Percentiles rank a stretch among this genome's conserved stretches.
These are phyloP conservation scores for Ditula angustiorana DNA, from an alignment of 2,888 invertebrate species.

Conservation along the genomic window DNA sequence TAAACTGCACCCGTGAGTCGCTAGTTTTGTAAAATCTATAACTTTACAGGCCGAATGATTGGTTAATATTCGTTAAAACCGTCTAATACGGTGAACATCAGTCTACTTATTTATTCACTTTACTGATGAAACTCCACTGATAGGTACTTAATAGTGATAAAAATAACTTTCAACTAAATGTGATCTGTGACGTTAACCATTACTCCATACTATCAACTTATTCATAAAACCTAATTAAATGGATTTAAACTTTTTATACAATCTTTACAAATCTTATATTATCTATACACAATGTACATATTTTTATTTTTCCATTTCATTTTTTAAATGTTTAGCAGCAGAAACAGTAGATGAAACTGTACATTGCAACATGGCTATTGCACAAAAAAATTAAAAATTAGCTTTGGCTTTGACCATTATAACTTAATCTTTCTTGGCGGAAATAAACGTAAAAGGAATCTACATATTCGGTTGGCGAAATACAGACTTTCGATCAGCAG, in stretches of 20 bases:
- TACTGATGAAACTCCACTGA: slow-evolving; percentile 1
- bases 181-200: slow-evolving; percentile 63
- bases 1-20: no score
- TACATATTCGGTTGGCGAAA: no score
- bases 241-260: slow-evolving; percentile 68
- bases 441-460: slow-evolving; percentile 47
- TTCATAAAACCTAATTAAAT: slow-evolving; percentile 57
- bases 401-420: slow-evolving; percentile 83
- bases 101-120: slow-evolving; percentile 3
- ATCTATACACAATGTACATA: slow-evolving; percentile 82
- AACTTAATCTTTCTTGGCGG: slow-evolving; percentile 65
- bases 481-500: no score
- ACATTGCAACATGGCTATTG: slow-evolving; percentile 83
- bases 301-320: slow-evolving; percentile 65
- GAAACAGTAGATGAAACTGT: slow-evolving; percentile 74
- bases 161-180: slow-evolving; percentile 31
- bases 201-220: slow-evolving; percentile 57
- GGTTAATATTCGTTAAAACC: slow-evolving; percentile 1
- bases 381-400: slow-evolving; percentile 82
- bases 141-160: slow-evolving; percentile 47
- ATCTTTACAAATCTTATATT: slow-evolving; percentile 67
- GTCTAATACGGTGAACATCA: not conserved
- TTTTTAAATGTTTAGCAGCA: slow-evolving; percentile 63
- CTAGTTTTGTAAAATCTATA: no score
- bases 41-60: slow-evolving; percentile 3